These are phyloP conservation scores for Yponomeuta sedellus DNA, from an alignment of 2,888 invertebrate species.

Conservation along the genomic window DNA sequence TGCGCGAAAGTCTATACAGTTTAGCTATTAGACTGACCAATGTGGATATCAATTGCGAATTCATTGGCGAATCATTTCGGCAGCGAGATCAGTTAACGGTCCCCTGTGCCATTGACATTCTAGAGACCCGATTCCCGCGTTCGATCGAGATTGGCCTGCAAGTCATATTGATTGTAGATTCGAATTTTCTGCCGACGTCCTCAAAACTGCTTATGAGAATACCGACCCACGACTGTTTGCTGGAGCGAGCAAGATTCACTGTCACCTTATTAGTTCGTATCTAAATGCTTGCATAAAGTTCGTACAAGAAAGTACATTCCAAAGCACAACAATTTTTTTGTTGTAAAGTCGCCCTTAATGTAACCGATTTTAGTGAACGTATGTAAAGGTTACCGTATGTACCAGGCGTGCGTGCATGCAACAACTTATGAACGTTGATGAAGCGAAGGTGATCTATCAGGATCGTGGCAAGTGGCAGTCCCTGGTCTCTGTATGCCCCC, in stretches of 20 bases:
- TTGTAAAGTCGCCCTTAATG: too few species aligned
- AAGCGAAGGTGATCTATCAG: too few species aligned
- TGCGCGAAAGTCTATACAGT: too few species aligned
- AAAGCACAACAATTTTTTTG: too few species aligned
- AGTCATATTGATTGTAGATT: not conserved
- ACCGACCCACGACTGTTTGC: not conserved
- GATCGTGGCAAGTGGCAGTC: too few species aligned
- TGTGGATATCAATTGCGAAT: conserved; percentile 62
- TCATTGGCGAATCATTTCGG: conserved; percentile 72
- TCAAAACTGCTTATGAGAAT: not conserved
- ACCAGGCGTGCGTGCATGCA: too few species aligned
- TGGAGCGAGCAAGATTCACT: conserved; percentile 7
- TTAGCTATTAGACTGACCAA: conserved; percentile 50
- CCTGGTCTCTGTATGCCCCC: too few species aligned
- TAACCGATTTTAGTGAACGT: not conserved
- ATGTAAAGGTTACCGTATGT: too few species aligned
- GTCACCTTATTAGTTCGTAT: not conserved
- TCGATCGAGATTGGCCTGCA: not conserved
- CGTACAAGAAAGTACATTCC: too few species aligned
- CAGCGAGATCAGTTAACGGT: conserved; percentile 72
- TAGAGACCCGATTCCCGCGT: conserved; percentile 37
- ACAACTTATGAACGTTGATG: too few species aligned
- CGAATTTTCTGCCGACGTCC: too few species aligned
- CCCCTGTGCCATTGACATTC: conserved; percentile 71
- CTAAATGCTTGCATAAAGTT: too few species aligned